These are phyloP conservation scores for Tokudaia muenninki DNA, from an alignment of 2,797 vertebrate genomes.

Conservation along the genomic window DNA sequence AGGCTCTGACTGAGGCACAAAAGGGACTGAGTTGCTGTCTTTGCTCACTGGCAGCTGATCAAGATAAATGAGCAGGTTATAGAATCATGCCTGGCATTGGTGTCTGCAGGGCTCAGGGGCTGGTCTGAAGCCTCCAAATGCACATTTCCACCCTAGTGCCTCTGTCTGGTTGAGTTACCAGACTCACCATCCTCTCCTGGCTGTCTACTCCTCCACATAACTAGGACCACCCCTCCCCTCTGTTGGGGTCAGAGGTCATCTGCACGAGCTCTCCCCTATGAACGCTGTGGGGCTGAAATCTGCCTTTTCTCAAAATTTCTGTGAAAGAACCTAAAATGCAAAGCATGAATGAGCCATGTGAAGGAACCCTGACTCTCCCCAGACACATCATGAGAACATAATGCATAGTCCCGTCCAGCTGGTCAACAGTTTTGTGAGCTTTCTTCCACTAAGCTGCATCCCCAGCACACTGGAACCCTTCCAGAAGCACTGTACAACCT, in stretches of 20 bases:
- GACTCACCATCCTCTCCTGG: neutral
- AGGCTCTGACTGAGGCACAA: neutral
- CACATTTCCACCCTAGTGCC: neutral
- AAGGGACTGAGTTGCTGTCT: accelerated
- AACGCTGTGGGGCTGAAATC: accelerated
- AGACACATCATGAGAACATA: neutral
- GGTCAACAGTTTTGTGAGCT: neutral
- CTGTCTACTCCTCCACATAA: neutral
- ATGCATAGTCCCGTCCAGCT: too few species aligned
- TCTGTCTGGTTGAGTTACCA: constrained; percentile 17
- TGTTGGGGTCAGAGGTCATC: neutral
- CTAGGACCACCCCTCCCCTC: neutral
- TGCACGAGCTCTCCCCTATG: neutral
- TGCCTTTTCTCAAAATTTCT: neutral
- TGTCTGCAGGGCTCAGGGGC: neutral
- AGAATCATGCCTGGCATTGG: neutral
- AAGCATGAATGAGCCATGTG: neutral
- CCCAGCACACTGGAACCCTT: neutral
- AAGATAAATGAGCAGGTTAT: neutral
- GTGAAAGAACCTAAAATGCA: neutral
- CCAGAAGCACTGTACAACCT: neutral
- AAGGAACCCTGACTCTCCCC: neutral
- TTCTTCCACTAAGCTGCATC: neutral
- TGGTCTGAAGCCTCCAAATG: accelerated
- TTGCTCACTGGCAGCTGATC: neutral